Percentiles rank a stretch among this genome's conserved stretches.
Conservation (phyloP, 2,888 invertebrate species). For the Linnaemya vulpina region DNA sequence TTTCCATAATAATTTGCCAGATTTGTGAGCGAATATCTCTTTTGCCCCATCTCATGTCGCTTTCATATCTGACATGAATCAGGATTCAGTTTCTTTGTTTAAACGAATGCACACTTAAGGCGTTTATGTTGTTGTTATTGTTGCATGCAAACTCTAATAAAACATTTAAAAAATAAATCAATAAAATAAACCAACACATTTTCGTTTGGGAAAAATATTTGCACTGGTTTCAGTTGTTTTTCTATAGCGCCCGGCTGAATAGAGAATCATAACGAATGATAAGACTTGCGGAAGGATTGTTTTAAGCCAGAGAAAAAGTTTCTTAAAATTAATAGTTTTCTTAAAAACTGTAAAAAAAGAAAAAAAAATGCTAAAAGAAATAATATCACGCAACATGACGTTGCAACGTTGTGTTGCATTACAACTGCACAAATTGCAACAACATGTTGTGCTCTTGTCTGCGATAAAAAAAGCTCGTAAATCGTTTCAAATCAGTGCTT, state of each 20-base stretch:
- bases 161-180: conserved; percentile 29
- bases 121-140: conserved; percentile 31
- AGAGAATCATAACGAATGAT: background rate
- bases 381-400: conserved; percentile 58
- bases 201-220: conserved; percentile 28
- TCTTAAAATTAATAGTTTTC: conserved; percentile 21
- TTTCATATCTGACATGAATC: conserved; percentile 38
- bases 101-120: conserved; percentile 46
- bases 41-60: conserved; percentile 13
- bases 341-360: conserved; percentile 1
- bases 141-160: conserved; percentile 41
- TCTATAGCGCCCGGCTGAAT: conserved; percentile 15
- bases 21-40: conserved; percentile 45
- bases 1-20: no score
- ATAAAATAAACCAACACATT: conserved; percentile 14
- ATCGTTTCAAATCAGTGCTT: conserved; percentile 21
- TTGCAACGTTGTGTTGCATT: conserved; percentile 33
- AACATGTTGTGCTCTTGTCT: conserved; percentile 28
- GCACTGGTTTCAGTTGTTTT: conserved; percentile 44
- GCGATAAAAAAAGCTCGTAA: conserved; percentile 20
- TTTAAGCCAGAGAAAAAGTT: conserved; percentile 17
- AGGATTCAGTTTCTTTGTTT: conserved; percentile 46
- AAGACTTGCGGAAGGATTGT: conserved; percentile 1
- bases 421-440: conserved; percentile 23
- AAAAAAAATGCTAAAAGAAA: conserved; percentile 43